Base-by-base conservation (phyloP, 2,888 invertebrate genomes). In the Caenorhabditis zanzibari region DNA sequence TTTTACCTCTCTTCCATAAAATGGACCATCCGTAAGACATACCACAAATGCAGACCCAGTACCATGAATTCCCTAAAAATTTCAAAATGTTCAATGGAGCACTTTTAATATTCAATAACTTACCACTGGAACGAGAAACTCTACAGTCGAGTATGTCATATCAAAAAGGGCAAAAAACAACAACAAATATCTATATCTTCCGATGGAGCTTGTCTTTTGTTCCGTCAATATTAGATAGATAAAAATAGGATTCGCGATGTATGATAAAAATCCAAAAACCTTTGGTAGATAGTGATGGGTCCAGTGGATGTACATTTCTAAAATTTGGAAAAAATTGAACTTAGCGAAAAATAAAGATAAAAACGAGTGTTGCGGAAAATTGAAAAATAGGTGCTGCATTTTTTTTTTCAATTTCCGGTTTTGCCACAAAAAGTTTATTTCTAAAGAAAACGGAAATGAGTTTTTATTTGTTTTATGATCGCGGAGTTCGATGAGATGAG, bases 251-350 rank as follows among this genome's bases (percentile, higher is more conserved):
- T 75, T 75, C 5, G 58, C 56, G 44, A 66, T 35, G 47, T 66
- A 75, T 1, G 75, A 75, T 3, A 75, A 32, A 7, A 75, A n/a
- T 6, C 66, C 64, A 41, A 75, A 75, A 9, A 35, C n/a, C 22
- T 75, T 75, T 1, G 75, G 75, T 9, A 75, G 58, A n/a, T 75
- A 75, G 63, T 75, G 66, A 56, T 75, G 64, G 5, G 66, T 66
- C 75, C 75, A 75, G 66, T 75, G 64, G 58, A 75, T 75, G 58
- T 75, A 75, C 75, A 75, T 75, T 59, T 14, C 35, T 3, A n/a
- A 6, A 19, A n/a, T n/a, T 32, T 58, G 24, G n/a, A n/a, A 58
- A 26, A 61, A 35, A 14, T 26, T 6, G 10, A 44, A 44, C 16
- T 2, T 0, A 44, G n/a, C 44, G 44, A 44, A 44, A 44, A 44